Evolutionary conservation across 2,797 vertebrate genomes (phyloP), one percentile per base, ranked within the genome.

Genomic region (Peromyscus eremicus): DNA sequence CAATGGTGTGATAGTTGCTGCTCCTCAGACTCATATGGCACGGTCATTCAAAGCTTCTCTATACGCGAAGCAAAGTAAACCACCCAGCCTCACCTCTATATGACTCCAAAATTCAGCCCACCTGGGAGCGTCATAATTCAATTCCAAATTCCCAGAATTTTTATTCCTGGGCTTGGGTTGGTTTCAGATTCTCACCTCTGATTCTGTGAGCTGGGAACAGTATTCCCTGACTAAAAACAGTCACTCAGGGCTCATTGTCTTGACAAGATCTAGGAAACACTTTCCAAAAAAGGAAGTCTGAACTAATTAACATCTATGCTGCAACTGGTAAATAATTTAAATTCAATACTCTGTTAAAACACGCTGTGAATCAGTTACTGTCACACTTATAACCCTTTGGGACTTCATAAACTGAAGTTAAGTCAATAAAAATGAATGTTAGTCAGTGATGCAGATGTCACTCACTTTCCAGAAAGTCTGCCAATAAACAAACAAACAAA

Each of bases 291-390:
- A 29, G 23, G 23, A 37, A 60, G 6, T 32, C 43, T 75, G 34
- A 94, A 76, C 14, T 62, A 81, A 96, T 96, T 94, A 95, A 88
- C 57, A 93, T 64, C 46, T 64, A 37, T 86, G n/a, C n/a, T 66
- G 27, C 27, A 94, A 95, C 66, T 96, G 95, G 87, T 0, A 0
- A 89, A 93, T 96, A 92, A 94, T 93, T 93, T 92, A 92, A 95
- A 96, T 89, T 94, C 52, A 94, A 57, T 88, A 95, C n/a, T 92
- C 62, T 83, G 34, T 82, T 95, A 97, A 94, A 92, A 70, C 70
- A 73, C 86, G 11, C 23, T 82, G 84, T 76, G 70, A 97, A 95
- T 88, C 87, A 93, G 86, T 95, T 94, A 95, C 55, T 89, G 82
- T 91, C 70, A 87, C 77, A 23, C 16, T 85, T 46, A 93, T 5